phyloP scores from a whole-genome alignment of 2,797 vertebrate species.

The Delichon dasypus region DNA sequence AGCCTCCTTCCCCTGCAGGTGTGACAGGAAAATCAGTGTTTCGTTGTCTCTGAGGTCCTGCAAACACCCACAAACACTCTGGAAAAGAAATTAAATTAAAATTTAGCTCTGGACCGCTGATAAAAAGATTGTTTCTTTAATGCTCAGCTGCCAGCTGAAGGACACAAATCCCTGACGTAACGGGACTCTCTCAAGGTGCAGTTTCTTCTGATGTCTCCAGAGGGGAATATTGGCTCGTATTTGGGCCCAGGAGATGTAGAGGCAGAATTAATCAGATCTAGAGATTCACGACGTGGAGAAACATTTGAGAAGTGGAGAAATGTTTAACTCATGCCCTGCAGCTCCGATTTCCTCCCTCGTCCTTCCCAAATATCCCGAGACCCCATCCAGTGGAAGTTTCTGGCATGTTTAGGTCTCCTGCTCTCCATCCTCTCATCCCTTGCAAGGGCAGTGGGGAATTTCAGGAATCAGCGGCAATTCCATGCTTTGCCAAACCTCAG shows the following conservation, averaged over 20 bases:
- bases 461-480: background rate
- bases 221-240: background rate
- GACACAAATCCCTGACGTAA: background rate
- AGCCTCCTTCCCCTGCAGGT: background rate
- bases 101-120: background rate
- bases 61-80: background rate
- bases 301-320: background rate
- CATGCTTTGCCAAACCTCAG: background rate
- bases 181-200: background rate
- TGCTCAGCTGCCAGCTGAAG: background rate
- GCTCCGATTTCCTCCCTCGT: background rate
- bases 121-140: background rate
- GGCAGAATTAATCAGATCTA: background rate
- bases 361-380: background rate
- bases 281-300: rapidly evolving
- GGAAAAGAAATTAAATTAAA: background rate
- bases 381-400: background rate
- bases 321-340: rapidly evolving
- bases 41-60: background rate
- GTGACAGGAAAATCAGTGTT: background rate
- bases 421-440: background rate
- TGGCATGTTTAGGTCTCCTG: background rate
- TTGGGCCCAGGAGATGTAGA: background rate
- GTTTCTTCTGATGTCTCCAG: background rate
- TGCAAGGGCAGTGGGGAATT: rapidly evolving